These are phyloP conservation scores for Aramus guarauna DNA, from an alignment of 2,113 vertebrate genomes.

Conservation along the genomic window DNA sequence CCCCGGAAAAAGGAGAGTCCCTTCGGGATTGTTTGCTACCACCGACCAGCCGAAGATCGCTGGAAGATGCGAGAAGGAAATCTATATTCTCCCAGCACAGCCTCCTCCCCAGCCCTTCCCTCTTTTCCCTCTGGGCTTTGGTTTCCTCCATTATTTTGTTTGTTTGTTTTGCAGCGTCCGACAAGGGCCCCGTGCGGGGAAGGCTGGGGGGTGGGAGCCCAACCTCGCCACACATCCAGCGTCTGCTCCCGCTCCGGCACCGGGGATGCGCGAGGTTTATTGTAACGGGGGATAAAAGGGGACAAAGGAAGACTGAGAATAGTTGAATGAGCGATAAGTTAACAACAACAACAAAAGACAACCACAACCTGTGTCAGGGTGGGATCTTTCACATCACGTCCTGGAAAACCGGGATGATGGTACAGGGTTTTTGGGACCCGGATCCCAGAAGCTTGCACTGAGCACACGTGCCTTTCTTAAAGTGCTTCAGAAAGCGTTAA, in stretches of 20 bases:
- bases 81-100: neutral
- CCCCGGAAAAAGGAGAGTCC: neutral
- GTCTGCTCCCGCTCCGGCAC: neutral
- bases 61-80: neutral
- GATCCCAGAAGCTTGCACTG: neutral
- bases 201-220: neutral
- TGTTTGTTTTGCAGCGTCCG: neutral
- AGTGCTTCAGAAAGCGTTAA: neutral
- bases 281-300: neutral
- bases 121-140: neutral
- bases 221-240: accelerated
- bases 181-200: neutral
- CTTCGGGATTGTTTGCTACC: neutral
- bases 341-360: neutral
- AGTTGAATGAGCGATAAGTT: neutral
- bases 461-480: neutral
- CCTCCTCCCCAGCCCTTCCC: neutral
- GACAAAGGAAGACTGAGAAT: neutral
- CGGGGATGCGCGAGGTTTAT: accelerated
- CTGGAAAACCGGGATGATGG: neutral
- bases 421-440: neutral
- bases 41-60: accelerated
- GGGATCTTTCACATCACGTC: neutral
- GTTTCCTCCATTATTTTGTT: neutral
- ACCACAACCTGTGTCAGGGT: neutral